Base-by-base conservation (phyloP, 2,113 vertebrate genomes). In the Psettodes erumei region DNA sequence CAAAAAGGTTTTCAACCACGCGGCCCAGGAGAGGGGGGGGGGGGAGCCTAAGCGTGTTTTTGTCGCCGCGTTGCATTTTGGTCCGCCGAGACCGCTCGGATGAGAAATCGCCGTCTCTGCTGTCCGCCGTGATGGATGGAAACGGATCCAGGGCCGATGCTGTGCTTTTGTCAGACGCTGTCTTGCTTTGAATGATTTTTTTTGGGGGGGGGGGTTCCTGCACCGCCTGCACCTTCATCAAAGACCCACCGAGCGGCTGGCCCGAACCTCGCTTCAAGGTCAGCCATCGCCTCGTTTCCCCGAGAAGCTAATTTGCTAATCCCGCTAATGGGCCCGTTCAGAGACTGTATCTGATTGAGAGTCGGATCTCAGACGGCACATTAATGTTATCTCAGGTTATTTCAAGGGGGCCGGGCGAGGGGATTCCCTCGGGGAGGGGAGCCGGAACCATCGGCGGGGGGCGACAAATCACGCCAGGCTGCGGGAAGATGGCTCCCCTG, bases 281-380 rank as follows among this genome's bases (percentile, higher is more conserved):
- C 86, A 84, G 60, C 77, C 81, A 69, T 25, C 8, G 70, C 71
- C 77, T 79, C 27, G n/a, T 73, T 81, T 79, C 33, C n/a, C 79
- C 5, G 77, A 67, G 48, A 69, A 81, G 80, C 86, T 74, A n/a
- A 48, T 79, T 75, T 65, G 70, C 72, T 82, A 84, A 88, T 89
- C 84, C 69, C 0, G 21, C 74, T 80, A 86, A 80, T 82, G 76
- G 60, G 11, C 56, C 25, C 48, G 73, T 63, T 77, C 65, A 54
- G 55, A 75, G 50, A 55, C 68, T 56, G 59, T 66, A 79, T 83
- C 76, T 77, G 72, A 77, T 64, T 18, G 58, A 66, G 54, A 56
- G 63, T 66, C 45, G 45, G 61, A 72, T 77, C 74, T 55, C 70
- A 40, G 69, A 37, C 62, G 2, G 63, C 60, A 33, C 60, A 33